phyloP scores from a whole-genome alignment of 2,113 vertebrate genomes.

The Ceyx margarethae region DNA sequence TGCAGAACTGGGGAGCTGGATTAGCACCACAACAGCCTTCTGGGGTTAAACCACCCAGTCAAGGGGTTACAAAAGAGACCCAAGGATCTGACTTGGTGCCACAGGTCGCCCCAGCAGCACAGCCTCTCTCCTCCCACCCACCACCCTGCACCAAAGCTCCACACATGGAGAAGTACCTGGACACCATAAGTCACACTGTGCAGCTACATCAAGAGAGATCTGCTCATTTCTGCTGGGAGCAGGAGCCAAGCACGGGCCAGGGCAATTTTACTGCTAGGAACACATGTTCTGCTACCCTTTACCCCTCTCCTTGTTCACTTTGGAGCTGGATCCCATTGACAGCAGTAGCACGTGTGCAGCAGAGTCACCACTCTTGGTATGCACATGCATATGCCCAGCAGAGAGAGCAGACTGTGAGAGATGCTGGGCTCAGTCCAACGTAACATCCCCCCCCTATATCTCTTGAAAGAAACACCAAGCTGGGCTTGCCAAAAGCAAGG shows the following conservation, averaged over 20 bases:
- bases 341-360: neutral
- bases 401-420: neutral
- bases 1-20: neutral
- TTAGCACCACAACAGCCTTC: neutral
- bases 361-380: neutral
- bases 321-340: neutral
- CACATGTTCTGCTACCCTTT: neutral
- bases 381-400: rapidly evolving
- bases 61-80: neutral
- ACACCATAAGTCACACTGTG: too few relatives aligned
- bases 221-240: neutral
- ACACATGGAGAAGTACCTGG: rapidly evolving
- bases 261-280: neutral
- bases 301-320: neutral
- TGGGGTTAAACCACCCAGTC: neutral
- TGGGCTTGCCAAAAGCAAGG: neutral
- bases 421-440: neutral
- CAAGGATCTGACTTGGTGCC: neutral
- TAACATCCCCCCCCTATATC: neutral
- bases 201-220: neutral
- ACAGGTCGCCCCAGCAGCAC: neutral
- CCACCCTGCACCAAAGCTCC: neutral
- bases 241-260: neutral
- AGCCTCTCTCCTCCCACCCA: neutral
- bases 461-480: neutral